Base-by-base conservation (phyloP, 2,888 invertebrate species). In the Synergus umbraculus region DNA sequence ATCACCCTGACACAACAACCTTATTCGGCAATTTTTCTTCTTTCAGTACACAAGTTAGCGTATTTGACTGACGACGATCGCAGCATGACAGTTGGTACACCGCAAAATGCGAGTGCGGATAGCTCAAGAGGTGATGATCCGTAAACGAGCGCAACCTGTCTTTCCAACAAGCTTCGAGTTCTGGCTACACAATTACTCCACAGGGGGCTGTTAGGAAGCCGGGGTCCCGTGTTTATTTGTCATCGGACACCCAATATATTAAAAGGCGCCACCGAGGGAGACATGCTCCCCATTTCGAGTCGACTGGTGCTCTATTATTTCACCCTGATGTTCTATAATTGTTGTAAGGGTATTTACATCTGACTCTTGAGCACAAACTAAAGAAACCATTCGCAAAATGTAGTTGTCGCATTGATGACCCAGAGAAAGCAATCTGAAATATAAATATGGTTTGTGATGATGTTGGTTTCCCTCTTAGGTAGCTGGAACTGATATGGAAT, bases 151-250 rank as follows among this genome's bases (percentile, higher is more conserved):
- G 82, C 87, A 87, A 87, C 87, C 87, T 87, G 86, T 84, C 82
- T 83, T 79, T 78, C 60, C 66, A 66, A 81, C 69, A 77, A 73
- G 79, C 77, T 79, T 76, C 81, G 66, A 76, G 80, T 85, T 83
- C 86, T 87, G 85, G 85, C 83, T 83, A 81, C 82, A 88, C 86
- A 88, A 89, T 88, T 85, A 87, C 88, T 87, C 88, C 85, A 81
- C 80, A 81, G 88, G 88, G 88, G 86, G 86, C 76, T 81, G 86
- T 88, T 88, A 83, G 82, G 78, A 81, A 79, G 79, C 44, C 54
- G 49, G 77, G 79, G 54, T 64, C 77, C 78, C 67, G 77, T 84
- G 82, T 86, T 84, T 86, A 81, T 84, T 86, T 85, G 87, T 87
- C 85, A 87, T 81, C 79, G 82, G 87, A 87, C 83, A 86, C 83